These are phyloP conservation scores for Platyrinchus mystaceus DNA, from an alignment of 2,797 vertebrate species.

Conservation along the genomic window DNA sequence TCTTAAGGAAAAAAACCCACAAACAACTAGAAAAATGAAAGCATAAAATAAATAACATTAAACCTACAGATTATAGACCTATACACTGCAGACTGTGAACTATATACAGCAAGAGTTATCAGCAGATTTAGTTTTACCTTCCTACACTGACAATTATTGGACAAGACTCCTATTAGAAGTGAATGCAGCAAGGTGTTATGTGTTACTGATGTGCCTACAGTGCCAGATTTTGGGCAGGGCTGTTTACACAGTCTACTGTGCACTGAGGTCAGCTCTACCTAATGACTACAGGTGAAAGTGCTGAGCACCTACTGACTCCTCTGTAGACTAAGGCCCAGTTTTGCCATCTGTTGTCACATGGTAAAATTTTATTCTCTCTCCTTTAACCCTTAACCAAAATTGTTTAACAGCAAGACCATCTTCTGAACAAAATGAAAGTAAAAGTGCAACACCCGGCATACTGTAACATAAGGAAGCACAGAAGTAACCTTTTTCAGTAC, in stretches of 20 bases:
- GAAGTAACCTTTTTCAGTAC: not conserved
- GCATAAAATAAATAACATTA: not conserved
- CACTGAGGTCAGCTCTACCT: not conserved
- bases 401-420: not conserved
- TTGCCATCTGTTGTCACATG: not conserved
- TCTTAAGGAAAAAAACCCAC: not conserved
- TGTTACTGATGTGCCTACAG: not conserved
- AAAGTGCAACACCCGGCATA: not conserved
- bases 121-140: not conserved
- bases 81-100: not conserved
- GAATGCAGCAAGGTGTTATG: not conserved
- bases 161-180: not conserved
- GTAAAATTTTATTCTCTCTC: not conserved
- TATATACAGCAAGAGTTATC: not conserved
- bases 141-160: accelerated
- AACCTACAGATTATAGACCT: not conserved
- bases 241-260: not conserved
- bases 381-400: not conserved
- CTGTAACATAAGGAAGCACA: not conserved
- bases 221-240: not conserved
- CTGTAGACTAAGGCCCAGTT: not conserved
- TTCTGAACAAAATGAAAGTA: not conserved
- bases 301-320: not conserved
- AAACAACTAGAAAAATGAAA: not conserved
- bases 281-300: not conserved